Base-by-base conservation (phyloP, 2,113 vertebrate genomes). In the Hemichromis elongatus region DNA sequence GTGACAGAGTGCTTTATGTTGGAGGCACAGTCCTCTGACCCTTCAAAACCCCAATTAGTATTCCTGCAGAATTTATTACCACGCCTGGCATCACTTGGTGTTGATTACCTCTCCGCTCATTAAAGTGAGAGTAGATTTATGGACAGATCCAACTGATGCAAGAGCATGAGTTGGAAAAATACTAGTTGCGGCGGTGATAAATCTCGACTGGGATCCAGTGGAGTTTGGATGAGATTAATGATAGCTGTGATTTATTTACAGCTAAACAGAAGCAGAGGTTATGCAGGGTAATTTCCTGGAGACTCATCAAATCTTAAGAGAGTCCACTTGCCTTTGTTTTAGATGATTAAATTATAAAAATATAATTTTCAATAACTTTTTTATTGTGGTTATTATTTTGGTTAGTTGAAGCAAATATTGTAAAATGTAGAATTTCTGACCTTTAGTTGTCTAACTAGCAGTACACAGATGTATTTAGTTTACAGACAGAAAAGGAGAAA, bases 81-180 rank as follows among this genome's bases (percentile, higher is more conserved):
- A 89, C 21, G 87, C 78, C 83, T 86, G 88, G 90, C 84, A 86
- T 90, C 90, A 89, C 87, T 89, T 93, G 50, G 83, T 91, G 92
- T 89, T 93, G 90, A 94, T 93, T 93, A 93, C 77, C 85, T 90
- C 89, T 92, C 80, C 73, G 7, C 90, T 89, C 86, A 92, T 92
- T 94, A 92, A 90, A 85, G 79, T 35, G 55, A 86, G 86, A 86
- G 85, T 24, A 82, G 87, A 93, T 90, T 89, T 89, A 91, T 89
- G 63, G 80, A 86, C 83, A 75, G 84, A 81, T 80, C 81, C 54
- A 77, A 90, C 61, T 87, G 89, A 89, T 82, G 86, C 45, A 86
- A 82, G 54, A 9, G 59, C 21, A 45, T 80, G 21, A 40, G 30
- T 57, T 26, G 19, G 56, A 52, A 9, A 28, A 28, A 45, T 77